Evolutionary conservation across 1,140 invertebrate genomes (phyloP), one percentile per base, ranked within the genome.

Genomic region (Antheraea pernyi): DNA sequence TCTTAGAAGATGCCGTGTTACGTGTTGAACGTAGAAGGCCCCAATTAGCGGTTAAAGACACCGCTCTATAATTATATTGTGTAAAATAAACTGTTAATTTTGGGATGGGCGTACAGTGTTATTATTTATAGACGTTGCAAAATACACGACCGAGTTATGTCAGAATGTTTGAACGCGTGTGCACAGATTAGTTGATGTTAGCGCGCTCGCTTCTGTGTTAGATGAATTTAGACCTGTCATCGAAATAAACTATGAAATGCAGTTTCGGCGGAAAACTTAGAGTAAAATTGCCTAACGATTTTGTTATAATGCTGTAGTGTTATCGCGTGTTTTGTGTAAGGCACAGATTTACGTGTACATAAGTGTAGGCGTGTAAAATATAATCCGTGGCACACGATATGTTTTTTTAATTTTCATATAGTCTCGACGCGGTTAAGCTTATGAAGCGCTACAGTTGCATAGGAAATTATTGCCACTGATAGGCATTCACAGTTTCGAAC

Each of bases 101-200:
- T 82, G 78, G 67, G 82, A 76, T 70, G 73, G 72, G 69, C 81
- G 77, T 79, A 84, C 85, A 84, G 82, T 72, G 72, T 67, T 73
- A 68, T 72, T 89, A 89, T 83, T 80, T 83, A 88, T 86, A 87
- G 85, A 78, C 75, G 81, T 89, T 91, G 87, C 87, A 86, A 85
- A 88, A 89, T 89, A 84, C 84, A 85, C 83, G 87, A 83, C 86
- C 84, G 87, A 86, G 83, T 89, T 89, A 91, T 89, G 87, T 91
- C 87, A 91, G 86, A 79, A 42, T 59, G 66, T 76, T 69, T 42
- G 11, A 68, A 59, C 65, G 70, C 13, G 64, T 64, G 67, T 11
- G 39, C 53, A 62, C 42, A 42, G 58, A 59, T 46, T 69, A 42
- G 68, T 66, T 53, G 46, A 53, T 53, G 11, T 53, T 53, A 53